These are phyloP conservation scores for Diplosoma virens DNA, from an alignment of 23 tunicate genomes.

Conservation along the genomic window DNA sequence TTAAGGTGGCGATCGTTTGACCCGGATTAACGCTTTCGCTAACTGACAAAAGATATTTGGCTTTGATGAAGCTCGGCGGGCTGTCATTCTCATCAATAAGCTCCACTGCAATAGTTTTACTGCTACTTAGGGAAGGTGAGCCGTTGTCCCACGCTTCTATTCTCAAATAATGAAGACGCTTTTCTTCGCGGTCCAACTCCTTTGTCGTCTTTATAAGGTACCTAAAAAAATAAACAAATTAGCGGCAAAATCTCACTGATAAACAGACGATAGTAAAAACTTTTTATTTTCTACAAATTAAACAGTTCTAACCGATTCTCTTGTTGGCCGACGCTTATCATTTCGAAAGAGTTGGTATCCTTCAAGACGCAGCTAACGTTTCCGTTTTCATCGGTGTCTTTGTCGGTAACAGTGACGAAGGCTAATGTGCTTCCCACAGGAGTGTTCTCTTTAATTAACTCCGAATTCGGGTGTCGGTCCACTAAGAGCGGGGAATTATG, in stretches of 20 bases:
- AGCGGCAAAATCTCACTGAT: too few relatives aligned
- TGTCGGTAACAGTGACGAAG: slow-evolving; percentile 81
- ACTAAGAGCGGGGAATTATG: not conserved
- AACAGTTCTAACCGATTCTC: slow-evolving; percentile 39
- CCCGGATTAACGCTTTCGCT: slow-evolving; percentile 45
- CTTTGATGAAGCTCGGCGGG: slow-evolving; percentile 48
- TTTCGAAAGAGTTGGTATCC: slow-evolving; percentile 36
- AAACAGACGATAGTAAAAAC: too few relatives aligned
- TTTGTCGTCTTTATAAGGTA: slow-evolving; percentile 49
- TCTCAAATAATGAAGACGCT: slow-evolving; percentile 32
- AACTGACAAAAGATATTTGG: slow-evolving; percentile 22
- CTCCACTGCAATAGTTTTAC: slow-evolving; percentile 39
- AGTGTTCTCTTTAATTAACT: slow-evolving; percentile 55
- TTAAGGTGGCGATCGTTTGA: slow-evolving; percentile 11
- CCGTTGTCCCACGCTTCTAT: slow-evolving; percentile 77
- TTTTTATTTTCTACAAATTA: too few relatives aligned
- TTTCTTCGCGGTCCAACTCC: slow-evolving; percentile 64
- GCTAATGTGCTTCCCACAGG: slow-evolving; percentile 61
- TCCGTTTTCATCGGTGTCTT: slow-evolving; percentile 65
- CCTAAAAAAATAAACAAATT: slow-evolving; percentile 30
- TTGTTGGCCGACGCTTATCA: slow-evolving; percentile 15
- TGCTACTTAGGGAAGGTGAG: slow-evolving; percentile 50
- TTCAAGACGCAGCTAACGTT: slow-evolving; percentile 45
- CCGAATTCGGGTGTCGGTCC: not conserved
- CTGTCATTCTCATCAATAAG: slow-evolving; percentile 78